phyloP scores from a whole-genome alignment of 2,888 invertebrate genomes.

The Dysmachus trigonus region DNA sequence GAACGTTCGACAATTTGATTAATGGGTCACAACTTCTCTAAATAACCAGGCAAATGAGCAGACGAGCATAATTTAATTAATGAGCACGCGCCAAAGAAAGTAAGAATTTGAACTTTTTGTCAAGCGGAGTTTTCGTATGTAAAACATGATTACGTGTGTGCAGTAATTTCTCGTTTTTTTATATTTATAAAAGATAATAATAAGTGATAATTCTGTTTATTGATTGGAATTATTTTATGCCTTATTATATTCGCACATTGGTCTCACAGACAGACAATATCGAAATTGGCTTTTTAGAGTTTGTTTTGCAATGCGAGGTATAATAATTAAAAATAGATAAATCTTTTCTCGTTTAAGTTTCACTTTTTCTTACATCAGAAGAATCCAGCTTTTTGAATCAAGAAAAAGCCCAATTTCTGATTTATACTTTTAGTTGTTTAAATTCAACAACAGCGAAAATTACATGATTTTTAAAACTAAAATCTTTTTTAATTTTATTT shows the following conservation, averaged over 20 bases:
- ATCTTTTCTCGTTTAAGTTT: too few relatives aligned
- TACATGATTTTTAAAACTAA: too few relatives aligned
- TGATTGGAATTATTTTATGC: not conserved
- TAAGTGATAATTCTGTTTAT: not conserved
- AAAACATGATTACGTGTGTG: not conserved
- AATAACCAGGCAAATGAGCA: not conserved
- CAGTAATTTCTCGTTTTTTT: not conserved
- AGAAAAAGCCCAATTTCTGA: too few relatives aligned
- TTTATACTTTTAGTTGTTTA: too few relatives aligned
- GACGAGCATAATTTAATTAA: not conserved
- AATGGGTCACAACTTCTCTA: slow-evolving; percentile 8
- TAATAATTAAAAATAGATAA: too few relatives aligned
- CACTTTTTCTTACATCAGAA: not conserved
- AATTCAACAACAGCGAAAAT: too few relatives aligned
- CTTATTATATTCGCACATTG: too few relatives aligned
- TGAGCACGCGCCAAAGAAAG: not conserved
- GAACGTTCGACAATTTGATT: slow-evolving; percentile 33
- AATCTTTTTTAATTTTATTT: too few relatives aligned
- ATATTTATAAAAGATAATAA: not conserved
- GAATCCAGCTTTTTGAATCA: not conserved
- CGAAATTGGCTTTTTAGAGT: too few relatives aligned
- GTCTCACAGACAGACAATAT: too few relatives aligned
- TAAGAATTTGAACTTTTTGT: not conserved
- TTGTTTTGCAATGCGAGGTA: too few relatives aligned
- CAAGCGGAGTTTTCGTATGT: not conserved